Evolutionary conservation across 2,888 invertebrate genomes (phyloP), one percentile per base, ranked within the genome.

Genomic region (Tribolium freemani): DNA sequence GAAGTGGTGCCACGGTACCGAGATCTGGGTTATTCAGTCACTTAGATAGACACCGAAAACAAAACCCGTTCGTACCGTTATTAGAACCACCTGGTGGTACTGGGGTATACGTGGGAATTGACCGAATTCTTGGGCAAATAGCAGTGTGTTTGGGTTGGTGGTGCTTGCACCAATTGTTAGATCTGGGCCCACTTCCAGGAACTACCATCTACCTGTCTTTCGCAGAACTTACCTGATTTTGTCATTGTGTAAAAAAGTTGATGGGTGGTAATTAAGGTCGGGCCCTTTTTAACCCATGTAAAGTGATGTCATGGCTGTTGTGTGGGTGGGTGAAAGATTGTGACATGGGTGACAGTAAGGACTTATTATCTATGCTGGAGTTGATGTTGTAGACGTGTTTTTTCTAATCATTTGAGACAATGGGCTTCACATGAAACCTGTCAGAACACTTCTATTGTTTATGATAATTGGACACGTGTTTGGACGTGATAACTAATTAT

Each of bases 11-110:
- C 64, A 30, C 45, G 53, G 31, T 21, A 38, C 51, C 31, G 20
- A 30, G 53, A 64, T 51, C 21, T 64, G 45, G 64, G 64, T 64
- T 64, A 64, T 64, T 64, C 64, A 64, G 64, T 64, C 64, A 64
- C 50, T 63, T 51, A 51, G 63, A 16, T 51, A 51, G 63, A 16
- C 50, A 50, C 26, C 26, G 26, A 26, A 26, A 26, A 26, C 26
- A 26, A 26, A 26, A 26, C 26, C 26, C 26, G 64, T 64, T 53
- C 64, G 64, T 64, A 64, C 67, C 67, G 67, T 67, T 67, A 67
- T 30, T 16, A 45, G 16, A 64, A 66, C 67, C 67, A 67, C 56
- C 67, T 64, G 64, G 64, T 64, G 64, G 53, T 53, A 64, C 64
- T 44, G n/a, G 64, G 61, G 63, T 31, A 31, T 53, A 57, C 48